These are phyloP conservation scores for Pterophyllum scalare DNA, from an alignment of 2,113 vertebrate species.

Conservation along the genomic window DNA sequence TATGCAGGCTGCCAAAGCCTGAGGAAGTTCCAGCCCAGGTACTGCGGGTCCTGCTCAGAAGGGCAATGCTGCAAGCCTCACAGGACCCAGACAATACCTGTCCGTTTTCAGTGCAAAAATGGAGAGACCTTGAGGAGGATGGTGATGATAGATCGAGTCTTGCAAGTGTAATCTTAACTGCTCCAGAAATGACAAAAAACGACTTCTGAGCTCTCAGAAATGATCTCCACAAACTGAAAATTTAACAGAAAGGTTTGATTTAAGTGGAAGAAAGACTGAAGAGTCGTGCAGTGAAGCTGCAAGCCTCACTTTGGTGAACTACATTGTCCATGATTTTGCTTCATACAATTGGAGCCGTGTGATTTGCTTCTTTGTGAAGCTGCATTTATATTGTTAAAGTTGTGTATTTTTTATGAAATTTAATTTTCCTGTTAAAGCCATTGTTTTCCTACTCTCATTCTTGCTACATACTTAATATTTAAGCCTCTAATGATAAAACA, in stretches of 20 bases:
- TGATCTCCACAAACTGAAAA: constrained; percentile 83
- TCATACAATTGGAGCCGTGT: constrained; percentile 92
- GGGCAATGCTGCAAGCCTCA: constrained; percentile 89
- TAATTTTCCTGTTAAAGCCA: neutral
- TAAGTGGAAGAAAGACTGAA: neutral
- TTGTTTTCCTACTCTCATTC: neutral
- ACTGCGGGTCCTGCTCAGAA: constrained; percentile 89
- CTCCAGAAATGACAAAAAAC: constrained; percentile 72
- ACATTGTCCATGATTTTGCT: constrained; percentile 74
- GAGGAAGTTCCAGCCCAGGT: constrained; percentile 88
- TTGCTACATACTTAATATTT: constrained; percentile 3
- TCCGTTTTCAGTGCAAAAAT: constrained; percentile 87
- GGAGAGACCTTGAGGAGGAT: constrained; percentile 88
- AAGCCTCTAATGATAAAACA: constrained; percentile 47
- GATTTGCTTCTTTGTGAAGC: constrained; percentile 94
- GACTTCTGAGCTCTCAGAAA: constrained; percentile 82
- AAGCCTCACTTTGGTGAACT: neutral
- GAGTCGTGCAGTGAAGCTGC: neutral
- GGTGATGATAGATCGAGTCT: constrained; percentile 92
- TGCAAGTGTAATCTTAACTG: constrained; percentile 89
- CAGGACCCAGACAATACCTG: constrained; percentile 87
- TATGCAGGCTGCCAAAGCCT: constrained; percentile 88
- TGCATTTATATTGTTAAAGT: neutral
- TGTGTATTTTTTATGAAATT: constrained; percentile 13
- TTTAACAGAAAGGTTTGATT: neutral